These are phyloP conservation scores for Tenthredo notha DNA, from an alignment of 2,888 invertebrate species.

Conservation along the genomic window DNA sequence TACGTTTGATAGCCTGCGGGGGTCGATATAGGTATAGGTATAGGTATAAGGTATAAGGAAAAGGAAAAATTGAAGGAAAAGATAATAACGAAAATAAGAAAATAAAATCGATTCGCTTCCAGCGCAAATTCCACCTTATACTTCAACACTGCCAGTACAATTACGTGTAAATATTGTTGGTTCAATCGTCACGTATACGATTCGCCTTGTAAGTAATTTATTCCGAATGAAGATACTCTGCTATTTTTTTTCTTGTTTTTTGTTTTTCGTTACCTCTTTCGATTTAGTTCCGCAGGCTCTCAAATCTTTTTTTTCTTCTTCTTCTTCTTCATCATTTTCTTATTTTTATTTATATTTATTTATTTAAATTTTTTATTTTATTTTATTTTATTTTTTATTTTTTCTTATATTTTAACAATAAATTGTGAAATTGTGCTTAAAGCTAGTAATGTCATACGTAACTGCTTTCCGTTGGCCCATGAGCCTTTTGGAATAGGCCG, in stretches of 20 bases:
- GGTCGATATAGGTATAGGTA: background rate
- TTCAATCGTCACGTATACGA: constrained; percentile 9
- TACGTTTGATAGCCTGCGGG: constrained; percentile 13
- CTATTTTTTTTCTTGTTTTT: background rate
- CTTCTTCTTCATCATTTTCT: background rate
- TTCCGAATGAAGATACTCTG: background rate
- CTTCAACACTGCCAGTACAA: background rate
- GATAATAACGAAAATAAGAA: background rate
- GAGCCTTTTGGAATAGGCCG: constrained; percentile 35
- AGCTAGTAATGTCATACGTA: constrained; percentile 55
- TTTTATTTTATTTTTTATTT: background rate
- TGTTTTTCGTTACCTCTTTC: background rate
- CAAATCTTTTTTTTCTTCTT: background rate
- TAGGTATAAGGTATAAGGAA: too few relatives aligned
- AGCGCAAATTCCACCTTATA: constrained; percentile 11
- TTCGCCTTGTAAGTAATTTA: background rate
- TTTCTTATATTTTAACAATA: constrained; percentile 10
- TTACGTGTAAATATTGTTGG: background rate
- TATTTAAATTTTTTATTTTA: background rate
- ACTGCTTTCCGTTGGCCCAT: constrained; percentile 49
- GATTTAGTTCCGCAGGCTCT: constrained; percentile 22
- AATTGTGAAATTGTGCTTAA: constrained; percentile 38
- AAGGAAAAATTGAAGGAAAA: background rate
- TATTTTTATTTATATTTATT: background rate
- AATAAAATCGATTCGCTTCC: constrained; percentile 7